Percentiles rank a stretch among this genome's conserved stretches.
Evolutionary conservation across 2,113 vertebrate genomes (phyloP).

Genomic region (Thermophis baileyi): DNA sequence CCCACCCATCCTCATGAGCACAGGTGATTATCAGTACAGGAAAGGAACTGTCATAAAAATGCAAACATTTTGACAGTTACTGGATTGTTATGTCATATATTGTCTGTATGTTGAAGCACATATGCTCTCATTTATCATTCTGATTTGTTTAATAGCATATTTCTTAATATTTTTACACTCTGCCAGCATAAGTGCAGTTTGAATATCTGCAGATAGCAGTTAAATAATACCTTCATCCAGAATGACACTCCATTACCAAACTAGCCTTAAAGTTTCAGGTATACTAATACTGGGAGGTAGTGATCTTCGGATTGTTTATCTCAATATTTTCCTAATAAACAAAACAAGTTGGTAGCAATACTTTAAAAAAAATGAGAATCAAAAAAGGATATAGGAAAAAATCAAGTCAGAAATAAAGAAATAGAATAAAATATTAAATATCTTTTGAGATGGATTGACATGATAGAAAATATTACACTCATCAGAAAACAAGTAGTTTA

Average conservation of each 20-base stretch:
- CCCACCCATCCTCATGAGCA: slow-evolving; percentile 92
- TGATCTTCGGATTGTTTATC: neutral
- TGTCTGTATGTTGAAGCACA: slow-evolving; percentile 30
- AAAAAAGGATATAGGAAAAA: neutral
- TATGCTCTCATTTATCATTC: fast-evolving
- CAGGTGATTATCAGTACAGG: slow-evolving; percentile 92
- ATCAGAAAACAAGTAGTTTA: neutral
- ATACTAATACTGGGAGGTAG: neutral
- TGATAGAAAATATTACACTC: neutral
- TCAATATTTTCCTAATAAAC: neutral
- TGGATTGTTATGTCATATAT: neutral
- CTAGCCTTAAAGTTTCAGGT: neutral
- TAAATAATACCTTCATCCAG: neutral
- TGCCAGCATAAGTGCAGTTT: neutral
- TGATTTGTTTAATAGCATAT: fast-evolving
- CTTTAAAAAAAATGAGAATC: neutral
- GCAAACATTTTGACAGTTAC: slow-evolving; percentile 37
- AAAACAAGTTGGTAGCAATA: neutral
- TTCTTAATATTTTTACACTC: neutral
- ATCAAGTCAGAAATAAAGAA: neutral
- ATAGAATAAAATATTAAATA: neutral
- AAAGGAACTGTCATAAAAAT: slow-evolving; percentile 33
- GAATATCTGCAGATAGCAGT: neutral
- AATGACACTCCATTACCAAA: neutral
- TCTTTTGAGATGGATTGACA: neutral